These are phyloP conservation scores for Temnothorax rugatulus DNA, from an alignment of 2,888 invertebrate species.

Conservation along the genomic window DNA sequence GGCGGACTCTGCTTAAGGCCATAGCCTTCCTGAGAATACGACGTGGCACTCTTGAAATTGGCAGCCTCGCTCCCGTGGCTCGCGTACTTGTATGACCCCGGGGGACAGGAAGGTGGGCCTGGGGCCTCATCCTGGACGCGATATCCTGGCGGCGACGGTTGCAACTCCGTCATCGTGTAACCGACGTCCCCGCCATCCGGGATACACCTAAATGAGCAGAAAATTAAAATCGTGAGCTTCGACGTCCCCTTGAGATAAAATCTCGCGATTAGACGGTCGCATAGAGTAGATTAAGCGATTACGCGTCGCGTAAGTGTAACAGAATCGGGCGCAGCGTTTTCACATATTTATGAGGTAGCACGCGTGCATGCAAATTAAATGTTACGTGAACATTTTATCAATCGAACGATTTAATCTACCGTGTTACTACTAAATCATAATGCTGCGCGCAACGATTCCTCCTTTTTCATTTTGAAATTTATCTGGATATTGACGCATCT, in stretches of 20 bases:
- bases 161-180: constrained; percentile 86
- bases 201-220: constrained; percentile 81
- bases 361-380: constrained; percentile 37
- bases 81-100: constrained; percentile 83
- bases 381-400: constrained; percentile 30
- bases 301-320: constrained; percentile 1
- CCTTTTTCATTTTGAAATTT: neutral
- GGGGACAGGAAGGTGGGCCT: constrained; percentile 80
- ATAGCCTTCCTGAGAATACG: constrained; percentile 81
- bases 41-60: constrained; percentile 81
- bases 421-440: neutral
- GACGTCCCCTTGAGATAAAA: constrained; percentile 31
- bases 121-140: constrained; percentile 85
- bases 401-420: constrained; percentile 15
- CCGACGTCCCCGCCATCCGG: constrained; percentile 86
- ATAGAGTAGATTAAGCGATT: constrained; percentile 26
- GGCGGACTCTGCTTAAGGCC: constrained; percentile 78
- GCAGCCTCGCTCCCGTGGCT: constrained; percentile 78
- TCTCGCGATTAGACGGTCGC: constrained; percentile 23
- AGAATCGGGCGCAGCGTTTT: constrained; percentile 24
- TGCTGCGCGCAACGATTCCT: neutral
- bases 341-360: constrained; percentile 30
- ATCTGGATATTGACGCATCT: neutral
- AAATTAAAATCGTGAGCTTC: constrained; percentile 45
- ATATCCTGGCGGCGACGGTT: constrained; percentile 85